Evolutionary conservation across 2,797 vertebrate genomes (phyloP).

Genomic region (Squalus acanthias): DNA sequence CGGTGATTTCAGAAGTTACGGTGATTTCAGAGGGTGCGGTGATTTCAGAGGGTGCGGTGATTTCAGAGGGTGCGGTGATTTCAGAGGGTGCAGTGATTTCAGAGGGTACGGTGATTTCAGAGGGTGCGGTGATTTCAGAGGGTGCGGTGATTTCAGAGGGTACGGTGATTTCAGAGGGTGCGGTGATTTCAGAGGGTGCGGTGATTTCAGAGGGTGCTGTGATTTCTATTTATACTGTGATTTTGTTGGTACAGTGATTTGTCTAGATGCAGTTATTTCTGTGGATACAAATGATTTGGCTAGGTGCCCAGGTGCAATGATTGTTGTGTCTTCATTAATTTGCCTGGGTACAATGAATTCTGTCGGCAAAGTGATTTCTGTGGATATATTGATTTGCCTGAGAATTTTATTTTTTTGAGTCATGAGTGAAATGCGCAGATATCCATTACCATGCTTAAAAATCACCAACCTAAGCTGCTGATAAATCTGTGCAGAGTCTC

Average conservation of each 20-base stretch:
- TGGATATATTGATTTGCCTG: not conserved
- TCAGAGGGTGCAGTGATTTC: no score
- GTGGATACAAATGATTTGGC: conserved; percentile 8
- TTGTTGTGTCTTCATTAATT: not conserved
- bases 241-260: conserved; percentile 8
- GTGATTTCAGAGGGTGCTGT: not conserved
- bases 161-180: no score
- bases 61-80: no score
- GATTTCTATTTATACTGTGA: not conserved
- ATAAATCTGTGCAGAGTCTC: not conserved
- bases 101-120: no score
- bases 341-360: conserved; percentile 15
- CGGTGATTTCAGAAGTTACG: no score
- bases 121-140: no score
- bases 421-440: not conserved
- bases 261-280: conserved; percentile 11
- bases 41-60: no score
- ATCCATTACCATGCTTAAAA: not conserved
- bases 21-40: no score
- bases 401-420: conserved; percentile 17
- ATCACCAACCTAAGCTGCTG: not conserved
- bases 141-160: no score
- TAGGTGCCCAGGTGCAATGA: not conserved
- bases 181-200: not conserved
- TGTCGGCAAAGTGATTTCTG: not conserved